Conservation (phyloP, 2,797 vertebrate species). For the Argentina silus region DNA sequence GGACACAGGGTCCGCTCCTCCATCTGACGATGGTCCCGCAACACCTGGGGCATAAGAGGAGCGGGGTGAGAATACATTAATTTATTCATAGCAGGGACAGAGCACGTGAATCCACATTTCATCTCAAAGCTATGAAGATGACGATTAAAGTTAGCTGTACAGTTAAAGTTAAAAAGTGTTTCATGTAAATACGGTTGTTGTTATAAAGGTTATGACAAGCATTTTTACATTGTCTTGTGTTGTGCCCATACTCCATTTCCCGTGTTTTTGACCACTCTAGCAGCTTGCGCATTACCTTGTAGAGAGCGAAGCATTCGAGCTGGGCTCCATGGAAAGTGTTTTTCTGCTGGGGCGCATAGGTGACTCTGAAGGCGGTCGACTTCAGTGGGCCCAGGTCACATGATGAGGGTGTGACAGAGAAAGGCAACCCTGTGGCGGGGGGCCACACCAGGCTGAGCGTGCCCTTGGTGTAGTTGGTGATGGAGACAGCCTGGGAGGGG, state of each 20-base stretch:
- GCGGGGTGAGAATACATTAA: neutral
- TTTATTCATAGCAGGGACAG: too few species aligned
- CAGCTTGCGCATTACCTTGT: conserved; percentile 76
- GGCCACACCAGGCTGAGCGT: conserved; percentile 88
- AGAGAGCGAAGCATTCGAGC: conserved; percentile 88
- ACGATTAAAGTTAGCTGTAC: too few species aligned
- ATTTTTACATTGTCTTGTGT: too few species aligned
- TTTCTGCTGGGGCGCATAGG: conserved; percentile 79
- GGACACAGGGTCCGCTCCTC: conserved; percentile 79
- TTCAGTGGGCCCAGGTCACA: conserved; percentile 86
- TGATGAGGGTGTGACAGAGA: conserved; percentile 79
- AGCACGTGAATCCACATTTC: too few species aligned
- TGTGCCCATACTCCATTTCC: too few species aligned
- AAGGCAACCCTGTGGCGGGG: conserved; percentile 69
- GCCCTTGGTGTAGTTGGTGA: conserved; percentile 87
- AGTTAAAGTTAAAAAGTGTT: too few species aligned
- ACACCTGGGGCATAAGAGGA: conserved; percentile 60
- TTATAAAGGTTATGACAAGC: too few species aligned
- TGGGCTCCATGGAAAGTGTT: conserved; percentile 82
- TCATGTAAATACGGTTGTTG: too few species aligned
- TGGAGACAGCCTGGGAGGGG: conserved; percentile 69
- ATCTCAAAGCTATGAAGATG: too few species aligned
- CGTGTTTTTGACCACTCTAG: too few species aligned
- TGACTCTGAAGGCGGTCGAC: conserved; percentile 82
- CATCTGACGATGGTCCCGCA: conserved; percentile 71